Percentiles rank a stretch among this genome's conserved stretches.
phyloP scores from a whole-genome alignment of 1,140 invertebrate species.

The Ylistrum balloti region DNA sequence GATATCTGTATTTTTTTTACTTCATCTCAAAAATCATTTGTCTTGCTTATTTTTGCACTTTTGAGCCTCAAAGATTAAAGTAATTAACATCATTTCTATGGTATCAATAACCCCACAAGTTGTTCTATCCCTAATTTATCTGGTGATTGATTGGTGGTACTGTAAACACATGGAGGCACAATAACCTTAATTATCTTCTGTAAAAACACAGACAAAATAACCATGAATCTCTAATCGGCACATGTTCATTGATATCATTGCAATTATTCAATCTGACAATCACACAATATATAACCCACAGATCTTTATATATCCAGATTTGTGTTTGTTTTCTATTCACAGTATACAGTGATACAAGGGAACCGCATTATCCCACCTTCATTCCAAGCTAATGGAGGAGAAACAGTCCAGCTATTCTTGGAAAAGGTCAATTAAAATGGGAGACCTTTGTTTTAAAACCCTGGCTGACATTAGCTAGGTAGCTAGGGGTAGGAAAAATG shows the following conservation, averaged over 20 bases:
- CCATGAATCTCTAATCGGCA: not conserved
- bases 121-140: not conserved
- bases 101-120: not conserved
- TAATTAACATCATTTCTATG: not conserved
- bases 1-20: not conserved
- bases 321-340: too few species aligned
- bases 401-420: too few species aligned
- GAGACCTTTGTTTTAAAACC: too few species aligned
- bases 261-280: slow-evolving; percentile 22
- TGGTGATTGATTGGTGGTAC: not conserved
- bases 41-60: slow-evolving; percentile 3
- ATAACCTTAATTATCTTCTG: not conserved
- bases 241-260: too few species aligned
- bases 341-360: not conserved
- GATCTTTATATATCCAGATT: not conserved
- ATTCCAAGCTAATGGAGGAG: not conserved
- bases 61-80: not conserved
- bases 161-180: not conserved
- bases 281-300: not conserved
- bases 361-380: not conserved
- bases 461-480: too few species aligned
- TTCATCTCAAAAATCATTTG: not conserved
- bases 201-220: not conserved
- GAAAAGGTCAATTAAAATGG: too few species aligned
- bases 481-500: too few species aligned